These are phyloP conservation scores for Galemys pyrenaicus DNA, from an alignment of 2,113 vertebrate species.

Conservation along the genomic window DNA sequence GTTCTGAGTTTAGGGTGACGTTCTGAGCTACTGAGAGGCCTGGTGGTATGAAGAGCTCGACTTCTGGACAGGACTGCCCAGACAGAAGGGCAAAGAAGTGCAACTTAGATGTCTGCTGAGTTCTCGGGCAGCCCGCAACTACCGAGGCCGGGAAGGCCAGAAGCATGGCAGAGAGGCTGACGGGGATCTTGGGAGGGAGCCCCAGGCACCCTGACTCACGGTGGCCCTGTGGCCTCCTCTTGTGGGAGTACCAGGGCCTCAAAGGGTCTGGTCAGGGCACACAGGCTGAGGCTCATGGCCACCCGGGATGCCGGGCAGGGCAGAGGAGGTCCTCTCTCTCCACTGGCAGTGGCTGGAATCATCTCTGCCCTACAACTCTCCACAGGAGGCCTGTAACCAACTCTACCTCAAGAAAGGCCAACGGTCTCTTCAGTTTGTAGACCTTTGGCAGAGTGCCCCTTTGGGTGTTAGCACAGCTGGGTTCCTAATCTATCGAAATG, in stretches of 20 bases:
- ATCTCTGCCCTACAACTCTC: neutral
- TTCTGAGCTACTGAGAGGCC: neutral
- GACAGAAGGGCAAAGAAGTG: neutral
- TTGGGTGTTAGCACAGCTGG: neutral
- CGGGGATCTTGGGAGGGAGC: fast-evolving
- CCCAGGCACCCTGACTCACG: fast-evolving
- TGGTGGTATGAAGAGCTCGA: neutral
- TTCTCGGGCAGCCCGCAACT: neutral
- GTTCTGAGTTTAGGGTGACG: neutral
- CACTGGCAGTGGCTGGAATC: fast-evolving
- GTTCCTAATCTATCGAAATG: neutral
- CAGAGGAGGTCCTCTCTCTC: neutral
- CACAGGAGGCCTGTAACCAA: neutral
- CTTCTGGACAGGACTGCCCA: neutral
- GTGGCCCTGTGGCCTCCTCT: neutral
- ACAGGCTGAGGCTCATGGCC: neutral
- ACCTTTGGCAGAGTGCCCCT: neutral
- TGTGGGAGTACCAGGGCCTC: neutral
- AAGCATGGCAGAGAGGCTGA: fast-evolving
- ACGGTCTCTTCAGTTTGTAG: neutral
- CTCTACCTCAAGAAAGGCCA: neutral
- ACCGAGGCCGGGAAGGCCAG: neutral
- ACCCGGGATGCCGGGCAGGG: neutral
- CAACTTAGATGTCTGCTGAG: neutral
- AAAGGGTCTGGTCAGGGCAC: neutral